Evolutionary conservation across 2,888 invertebrate genomes (phyloP), one percentile per base, ranked within the genome.

Genomic region (Nomada fucata): DNA sequence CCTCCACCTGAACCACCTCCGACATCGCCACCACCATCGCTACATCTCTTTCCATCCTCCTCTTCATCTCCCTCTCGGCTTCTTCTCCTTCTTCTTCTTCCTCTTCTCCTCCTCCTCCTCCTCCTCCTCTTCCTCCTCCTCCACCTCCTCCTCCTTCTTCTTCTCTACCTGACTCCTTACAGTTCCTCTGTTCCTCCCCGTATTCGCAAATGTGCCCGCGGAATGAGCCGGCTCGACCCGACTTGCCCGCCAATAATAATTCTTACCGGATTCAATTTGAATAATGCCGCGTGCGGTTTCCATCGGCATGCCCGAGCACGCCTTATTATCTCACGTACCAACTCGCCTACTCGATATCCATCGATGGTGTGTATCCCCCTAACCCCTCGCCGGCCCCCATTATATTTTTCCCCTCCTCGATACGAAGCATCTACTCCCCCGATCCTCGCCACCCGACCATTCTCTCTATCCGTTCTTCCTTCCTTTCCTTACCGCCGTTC

Each of bases 281-380:
- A 93, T 93, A 93, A 93, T 93, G 91, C 91, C 91, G 92, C 92
- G 91, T 92, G 92, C 92, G 93, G 93, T 93, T 92, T 91, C 90
- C 92, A 93, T 92, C 89, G 92, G 90, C 91, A 91, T 92, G 90
- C 91, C 88, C 89, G 86, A 90, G 90, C 91, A 90, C 90, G 91
- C 92, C 93, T 93, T 93, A 93, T 93, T 93, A 93, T 93, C 92
- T 93, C 93, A 92, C 93, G 92, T 93, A 92, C 90, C 90, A 90
- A 89, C 89, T 91, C 90, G 89, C 90, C 91, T 92, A 91, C 91
- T 91, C 91, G 91, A 92, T 92, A 91, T 89, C 90, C 91, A 91
- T 92, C 91, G 92, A 92, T 91, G 89, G 83, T 85, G 47, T 13
- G 72, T 70, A 82, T 79, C 73, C 77, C 86, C 76, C 71, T 71